Conservation (phyloP, 2,113 vertebrate species). For the Otis tarda region DNA sequence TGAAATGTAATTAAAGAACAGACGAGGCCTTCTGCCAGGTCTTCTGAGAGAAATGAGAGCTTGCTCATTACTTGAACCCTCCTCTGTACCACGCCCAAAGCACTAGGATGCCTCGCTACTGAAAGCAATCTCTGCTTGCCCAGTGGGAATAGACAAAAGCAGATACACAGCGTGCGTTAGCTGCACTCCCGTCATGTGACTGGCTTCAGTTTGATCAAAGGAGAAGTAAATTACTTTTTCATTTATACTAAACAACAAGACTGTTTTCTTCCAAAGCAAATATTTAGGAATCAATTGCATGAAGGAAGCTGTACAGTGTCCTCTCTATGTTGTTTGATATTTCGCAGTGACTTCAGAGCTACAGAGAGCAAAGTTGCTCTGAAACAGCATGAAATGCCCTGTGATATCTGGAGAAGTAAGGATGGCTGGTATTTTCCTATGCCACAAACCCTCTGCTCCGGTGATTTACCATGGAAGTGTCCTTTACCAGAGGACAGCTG, state of each 20-base stretch:
- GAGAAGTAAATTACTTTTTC: neutral
- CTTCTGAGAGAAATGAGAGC: constrained; percentile 61
- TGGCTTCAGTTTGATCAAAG: constrained; percentile 3
- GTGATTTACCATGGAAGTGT: neutral
- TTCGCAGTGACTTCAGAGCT: neutral
- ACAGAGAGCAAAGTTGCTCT: neutral
- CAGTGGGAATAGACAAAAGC: constrained; percentile 26
- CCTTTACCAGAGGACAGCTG: neutral
- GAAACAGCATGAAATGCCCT: neutral
- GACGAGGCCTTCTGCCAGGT: constrained; percentile 57
- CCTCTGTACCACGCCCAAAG: neutral
- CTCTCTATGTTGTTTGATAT: neutral
- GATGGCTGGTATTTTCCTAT: neutral
- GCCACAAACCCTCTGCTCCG: neutral
- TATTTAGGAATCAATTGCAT: neutral
- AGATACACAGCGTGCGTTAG: neutral
- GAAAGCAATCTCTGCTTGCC: constrained; percentile 21
- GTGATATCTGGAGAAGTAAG: neutral
- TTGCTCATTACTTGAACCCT: constrained; percentile 24
- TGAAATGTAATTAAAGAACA: constrained; percentile 72
- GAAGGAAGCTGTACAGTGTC: neutral
- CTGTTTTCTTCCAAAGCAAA: constrained; percentile 35
- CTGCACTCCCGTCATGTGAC: neutral
- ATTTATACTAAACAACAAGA: constrained; percentile 6
- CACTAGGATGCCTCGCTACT: neutral